Conservation (phyloP, 2,888 invertebrate species). For the Torymus aiolomorphi region DNA sequence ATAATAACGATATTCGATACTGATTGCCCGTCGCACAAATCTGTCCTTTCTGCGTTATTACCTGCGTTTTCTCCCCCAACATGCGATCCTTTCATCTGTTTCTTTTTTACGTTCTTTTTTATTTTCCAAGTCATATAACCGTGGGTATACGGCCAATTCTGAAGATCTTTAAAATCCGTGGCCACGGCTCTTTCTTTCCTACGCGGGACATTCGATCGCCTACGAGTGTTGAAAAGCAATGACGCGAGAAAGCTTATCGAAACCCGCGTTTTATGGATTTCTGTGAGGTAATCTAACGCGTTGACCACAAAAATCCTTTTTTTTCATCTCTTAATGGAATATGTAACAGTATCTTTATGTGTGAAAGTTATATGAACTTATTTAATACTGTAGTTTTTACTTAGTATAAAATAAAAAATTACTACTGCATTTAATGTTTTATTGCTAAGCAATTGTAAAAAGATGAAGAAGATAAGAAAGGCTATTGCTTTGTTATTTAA, state of each 20-base stretch:
- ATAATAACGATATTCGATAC: slow-evolving; percentile 69
- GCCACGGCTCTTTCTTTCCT: slow-evolving; percentile 30
- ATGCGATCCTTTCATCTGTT: slow-evolving; percentile 44
- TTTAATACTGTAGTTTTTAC: too few relatives aligned
- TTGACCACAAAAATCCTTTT: slow-evolving; percentile 22
- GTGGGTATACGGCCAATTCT: slow-evolving; percentile 45
- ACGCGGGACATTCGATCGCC: slow-evolving; percentile 41
- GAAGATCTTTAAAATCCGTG: slow-evolving; percentile 39
- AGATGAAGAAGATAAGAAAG: too few relatives aligned
- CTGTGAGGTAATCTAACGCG: slow-evolving; percentile 17
- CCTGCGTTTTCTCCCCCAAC: slow-evolving; percentile 39
- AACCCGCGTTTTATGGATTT: slow-evolving; percentile 17
- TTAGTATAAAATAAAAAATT: too few relatives aligned
- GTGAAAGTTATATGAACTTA: too few relatives aligned
- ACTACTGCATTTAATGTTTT: too few relatives aligned
- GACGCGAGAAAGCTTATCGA: slow-evolving; percentile 40
- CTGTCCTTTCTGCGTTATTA: slow-evolving; percentile 60
- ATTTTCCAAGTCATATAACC: slow-evolving; percentile 36
- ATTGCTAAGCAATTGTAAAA: too few relatives aligned
- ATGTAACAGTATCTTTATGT: not conserved
- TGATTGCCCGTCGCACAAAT: slow-evolving; percentile 66
- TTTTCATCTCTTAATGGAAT: not conserved
- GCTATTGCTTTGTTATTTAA: too few relatives aligned
- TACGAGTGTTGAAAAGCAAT: not conserved
- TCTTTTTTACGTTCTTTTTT: slow-evolving; percentile 23